phyloP scores from a whole-genome alignment of 2,888 invertebrate genomes.

The Raillietiella orientalis region DNA sequence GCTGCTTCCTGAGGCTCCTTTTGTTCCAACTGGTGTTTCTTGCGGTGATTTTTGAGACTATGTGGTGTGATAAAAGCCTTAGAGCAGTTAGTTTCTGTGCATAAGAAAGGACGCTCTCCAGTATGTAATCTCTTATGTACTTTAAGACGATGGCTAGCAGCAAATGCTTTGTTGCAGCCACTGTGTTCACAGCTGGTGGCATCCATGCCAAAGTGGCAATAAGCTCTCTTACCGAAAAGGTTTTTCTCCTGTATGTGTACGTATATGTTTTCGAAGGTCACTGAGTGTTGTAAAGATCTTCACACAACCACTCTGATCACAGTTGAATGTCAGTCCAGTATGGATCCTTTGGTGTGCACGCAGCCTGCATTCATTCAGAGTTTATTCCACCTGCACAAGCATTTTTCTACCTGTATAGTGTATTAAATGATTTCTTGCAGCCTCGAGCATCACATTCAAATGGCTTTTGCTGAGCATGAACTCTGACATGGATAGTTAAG shows the following conservation, averaged over 20 bases:
- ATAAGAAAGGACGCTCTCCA: conserved; percentile 44
- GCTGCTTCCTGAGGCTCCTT: no score
- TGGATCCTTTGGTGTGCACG: conserved; percentile 70
- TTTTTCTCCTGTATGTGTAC: conserved; percentile 60
- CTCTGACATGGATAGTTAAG: conserved; percentile 68
- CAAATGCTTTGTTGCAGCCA: conserved; percentile 70
- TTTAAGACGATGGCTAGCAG: conserved; percentile 73
- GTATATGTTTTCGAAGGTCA: conserved; percentile 70
- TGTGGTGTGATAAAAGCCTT: conserved; percentile 54
- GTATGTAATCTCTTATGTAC: conserved; percentile 58
- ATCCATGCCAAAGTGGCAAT: conserved; percentile 4
- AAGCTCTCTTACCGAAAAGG: conserved; percentile 9
- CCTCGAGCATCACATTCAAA: conserved; percentile 48
- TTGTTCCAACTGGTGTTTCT: conserved; percentile 22
- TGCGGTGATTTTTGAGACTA: conserved; percentile 41
- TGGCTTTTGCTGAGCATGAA: conserved; percentile 72
- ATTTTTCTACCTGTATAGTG: conserved; percentile 35
- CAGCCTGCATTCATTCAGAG: conserved; percentile 20
- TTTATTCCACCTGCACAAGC: conserved; percentile 2
- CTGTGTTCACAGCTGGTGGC: conserved; percentile 33
- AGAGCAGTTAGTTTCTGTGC: conserved; percentile 27
- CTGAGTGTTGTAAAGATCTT: conserved; percentile 80
- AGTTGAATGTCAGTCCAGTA: conserved; percentile 80
- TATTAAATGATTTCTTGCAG: conserved; percentile 78
- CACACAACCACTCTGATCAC: conserved; percentile 40